Base-by-base conservation (phyloP, 1,140 invertebrate genomes). In the Ceratosolen fusciceps region DNA sequence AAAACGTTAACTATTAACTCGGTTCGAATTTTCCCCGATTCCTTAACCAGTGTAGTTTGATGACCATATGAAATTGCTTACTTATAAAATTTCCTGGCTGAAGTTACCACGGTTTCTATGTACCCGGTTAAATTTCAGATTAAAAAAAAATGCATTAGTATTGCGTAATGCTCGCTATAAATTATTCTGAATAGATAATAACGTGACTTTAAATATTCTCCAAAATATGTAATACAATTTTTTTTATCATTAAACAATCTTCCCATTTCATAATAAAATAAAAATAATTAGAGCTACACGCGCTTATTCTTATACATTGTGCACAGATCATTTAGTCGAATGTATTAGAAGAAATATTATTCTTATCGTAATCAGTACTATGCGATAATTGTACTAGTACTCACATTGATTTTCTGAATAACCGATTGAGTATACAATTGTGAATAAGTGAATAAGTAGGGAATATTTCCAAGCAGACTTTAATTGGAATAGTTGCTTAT, bases 1-100 rank as follows among this genome's bases (percentile, higher is more conserved):
- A 76, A 68, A 76, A 68, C 34, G 62, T 39, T 54, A 68, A 76
- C 68, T 37, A 52, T 39, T 26, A 8, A 39, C 65, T 65, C 49
- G 39, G 10, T 5, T 75, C 1, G 24, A 43, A 49, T 21, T 62
- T 26, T 10, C 19, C 39, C 29, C 12, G 16, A 34, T 14, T 12
- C 24, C 19, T 34, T 24, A 31, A 62, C 1, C 43, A 65, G 52
- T 14, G n/a, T 26, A 52, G 14, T 52, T 75, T 52, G 37, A 49
- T 26, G 10, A 26, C 3, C 8, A 26, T 26, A 26, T 76, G 54
- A 52, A 67, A 68, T 56, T 37, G 14, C 60, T 54, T 65, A 49
- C 39, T 62, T 49, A 37, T 10, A 47, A 68, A n/a, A n/a, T 68
- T 74, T 49, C 49, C 34, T n/a, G 58, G 24, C 21, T 5, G 43